phyloP scores from a whole-genome alignment of 2,888 invertebrate species.

The Teleogryllus oceanicus region DNA sequence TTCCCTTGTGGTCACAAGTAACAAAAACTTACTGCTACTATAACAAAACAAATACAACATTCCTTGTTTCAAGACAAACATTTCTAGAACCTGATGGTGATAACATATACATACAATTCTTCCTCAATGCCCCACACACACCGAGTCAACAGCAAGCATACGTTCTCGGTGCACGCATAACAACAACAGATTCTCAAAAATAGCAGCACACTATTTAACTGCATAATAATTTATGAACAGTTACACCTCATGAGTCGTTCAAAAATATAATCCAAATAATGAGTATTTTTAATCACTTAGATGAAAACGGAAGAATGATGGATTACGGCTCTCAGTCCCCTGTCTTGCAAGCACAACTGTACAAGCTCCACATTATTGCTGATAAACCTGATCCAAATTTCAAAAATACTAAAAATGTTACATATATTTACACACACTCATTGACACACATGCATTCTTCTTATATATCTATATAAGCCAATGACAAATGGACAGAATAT shows the following conservation, averaged over 20 bases:
- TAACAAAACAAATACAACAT: slow-evolving; percentile 10
- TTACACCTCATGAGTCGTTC: background rate
- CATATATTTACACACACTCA: slow-evolving; percentile 2
- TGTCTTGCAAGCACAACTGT: slow-evolving; percentile 11
- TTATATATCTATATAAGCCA: background rate
- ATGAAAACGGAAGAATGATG: background rate
- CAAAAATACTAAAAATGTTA: background rate
- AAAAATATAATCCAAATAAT: background rate
- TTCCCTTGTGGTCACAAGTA: background rate
- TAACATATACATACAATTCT: slow-evolving; percentile 27
- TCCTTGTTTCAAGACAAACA: slow-evolving; percentile 23
- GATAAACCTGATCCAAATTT: slow-evolving; percentile 18
- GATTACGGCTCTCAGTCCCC: background rate
- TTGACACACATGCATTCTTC: background rate
- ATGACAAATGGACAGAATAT: background rate
- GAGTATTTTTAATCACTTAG: slow-evolving; percentile 10
- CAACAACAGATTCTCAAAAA: slow-evolving; percentile 18
- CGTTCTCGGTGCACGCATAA: background rate
- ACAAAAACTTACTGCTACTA: background rate
- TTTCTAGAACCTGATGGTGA: slow-evolving; percentile 25
- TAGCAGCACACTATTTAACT: slow-evolving; percentile 9
- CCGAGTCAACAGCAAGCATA: background rate
- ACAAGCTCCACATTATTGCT: background rate
- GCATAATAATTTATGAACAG: background rate
- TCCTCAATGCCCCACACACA: slow-evolving; percentile 1